Evolutionary conservation across 2,113 vertebrate species (phyloP).

Genomic region (Bostrychus sinensis): DNA sequence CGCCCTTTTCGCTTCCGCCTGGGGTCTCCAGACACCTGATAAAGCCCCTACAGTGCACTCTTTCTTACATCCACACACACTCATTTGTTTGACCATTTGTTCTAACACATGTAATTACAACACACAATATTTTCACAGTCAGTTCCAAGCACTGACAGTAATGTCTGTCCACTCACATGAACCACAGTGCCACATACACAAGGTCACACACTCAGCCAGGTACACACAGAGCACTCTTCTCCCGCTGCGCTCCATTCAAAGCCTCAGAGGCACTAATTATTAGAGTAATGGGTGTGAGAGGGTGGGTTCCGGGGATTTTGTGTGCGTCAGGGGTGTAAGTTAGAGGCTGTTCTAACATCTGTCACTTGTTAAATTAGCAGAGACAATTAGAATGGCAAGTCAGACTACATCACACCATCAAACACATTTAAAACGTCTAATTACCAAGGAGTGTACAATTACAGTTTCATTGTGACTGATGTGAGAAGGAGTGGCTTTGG

Average conservation of each 20-base stretch:
- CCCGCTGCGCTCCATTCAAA: constrained; percentile 75
- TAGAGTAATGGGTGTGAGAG: constrained; percentile 79
- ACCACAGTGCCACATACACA: constrained; percentile 26
- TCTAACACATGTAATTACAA: constrained; percentile 40
- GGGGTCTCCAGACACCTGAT: constrained; percentile 78
- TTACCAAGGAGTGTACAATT: constrained; percentile 45
- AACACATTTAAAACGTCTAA: constrained; percentile 38
- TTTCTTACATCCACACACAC: constrained; percentile 16
- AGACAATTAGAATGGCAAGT: constrained; percentile 64
- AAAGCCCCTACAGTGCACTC: constrained; percentile 59
- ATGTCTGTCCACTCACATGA: constrained; percentile 22
- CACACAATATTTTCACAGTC: constrained; percentile 9
- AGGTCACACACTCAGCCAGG: constrained; percentile 35
- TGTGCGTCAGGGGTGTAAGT: constrained; percentile 41
- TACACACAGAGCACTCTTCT: constrained; percentile 53
- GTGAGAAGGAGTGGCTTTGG: not conserved
- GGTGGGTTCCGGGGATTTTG: constrained; percentile 63
- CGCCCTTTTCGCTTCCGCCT: constrained; percentile 60
- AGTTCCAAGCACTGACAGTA: constrained; percentile 34
- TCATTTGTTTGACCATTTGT: constrained; percentile 14
- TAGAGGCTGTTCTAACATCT: constrained; percentile 75
- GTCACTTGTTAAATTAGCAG: constrained; percentile 79
- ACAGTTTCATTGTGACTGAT: constrained; percentile 11
- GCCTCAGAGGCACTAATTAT: constrained; percentile 84
- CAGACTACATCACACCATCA: constrained; percentile 35